Evolutionary conservation across 1,140 invertebrate species (phyloP), one percentile per base, ranked within the genome.

Genomic region (Leptopilina clavipes): DNA sequence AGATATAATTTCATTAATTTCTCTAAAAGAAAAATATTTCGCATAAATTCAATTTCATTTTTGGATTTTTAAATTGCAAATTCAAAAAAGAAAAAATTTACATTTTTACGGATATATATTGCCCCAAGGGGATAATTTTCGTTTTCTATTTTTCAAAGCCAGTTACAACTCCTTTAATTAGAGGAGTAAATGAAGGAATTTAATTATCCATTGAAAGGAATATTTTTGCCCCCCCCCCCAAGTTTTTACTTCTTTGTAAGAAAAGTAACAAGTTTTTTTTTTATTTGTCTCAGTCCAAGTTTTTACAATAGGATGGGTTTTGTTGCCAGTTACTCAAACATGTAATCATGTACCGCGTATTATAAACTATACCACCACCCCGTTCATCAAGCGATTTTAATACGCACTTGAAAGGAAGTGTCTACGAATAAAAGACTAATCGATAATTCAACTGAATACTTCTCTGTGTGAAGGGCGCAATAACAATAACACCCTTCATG

Each of bases 401-500:
- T 65, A 65, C 59, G 22, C 59, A 37, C 59, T 65, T 12, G 59
- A 65, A 65, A 65, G 25, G 25, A 65, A 65, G 59, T 65, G 14
- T 65, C 22, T 65, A 14, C 59, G 14, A n/a, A 65, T 65, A 65
- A 31, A 65, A 31, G 59, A 14, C 12, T 31, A 65, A 65, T 65
- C 25, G 59, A 65, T 65, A 31, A 65, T 31, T 65, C 25, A 65
- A 31, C 25, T 25, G 22, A 65, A n/a, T 65, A 31, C 59, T 10
- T 65, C 22, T 65, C 22, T 14, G 59, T 14, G 59, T 31, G 25
- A 65, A 65, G 59, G 11, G 12, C 22, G 22, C 25, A n/a, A 31
- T 65, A 31, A 65, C 59, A 65, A 65, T 65, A 65, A 65, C 59
- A 31, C 56, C 7, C 22, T 65, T 31, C 59, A 31, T 65, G 59